A percentile compares a stretch with the other conserved stretches of the same genome.
phyloP scores from a whole-genome alignment of 2,113 vertebrate species.

The Muntiacus reevesi region DNA sequence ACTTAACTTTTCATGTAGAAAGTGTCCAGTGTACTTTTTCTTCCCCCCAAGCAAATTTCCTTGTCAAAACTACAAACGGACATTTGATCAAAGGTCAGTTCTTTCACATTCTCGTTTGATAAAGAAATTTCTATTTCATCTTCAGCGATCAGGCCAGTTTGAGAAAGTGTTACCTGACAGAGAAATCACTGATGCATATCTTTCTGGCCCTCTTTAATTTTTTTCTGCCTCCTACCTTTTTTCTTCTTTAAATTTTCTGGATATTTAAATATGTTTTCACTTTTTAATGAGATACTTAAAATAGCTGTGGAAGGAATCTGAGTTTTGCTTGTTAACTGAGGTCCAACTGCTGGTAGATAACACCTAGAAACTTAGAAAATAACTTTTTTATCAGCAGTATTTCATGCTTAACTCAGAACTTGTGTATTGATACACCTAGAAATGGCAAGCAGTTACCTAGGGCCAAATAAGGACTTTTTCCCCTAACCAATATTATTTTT shows the following conservation, averaged over 20 bases:
- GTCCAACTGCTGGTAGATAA: conserved; percentile 71
- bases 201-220: conserved; percentile 63
- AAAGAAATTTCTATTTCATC: conserved; percentile 94
- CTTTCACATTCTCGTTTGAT: conserved; percentile 92
- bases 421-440: background rate
- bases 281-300: conserved; percentile 81
- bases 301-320: conserved; percentile 74
- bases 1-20: conserved; percentile 81
- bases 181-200: conserved; percentile 78
- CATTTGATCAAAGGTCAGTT: conserved; percentile 95
- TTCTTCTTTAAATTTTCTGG: conserved; percentile 71
- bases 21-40: conserved; percentile 81
- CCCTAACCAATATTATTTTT: background rate
- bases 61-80: conserved; percentile 92
- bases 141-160: conserved; percentile 86
- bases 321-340: conserved; percentile 76
- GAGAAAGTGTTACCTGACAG: conserved; percentile 76
- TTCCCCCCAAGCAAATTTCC: conserved; percentile 89
- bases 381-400: conserved; percentile 51
- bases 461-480: background rate
- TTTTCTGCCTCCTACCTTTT: background rate
- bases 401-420: conserved; percentile 49
- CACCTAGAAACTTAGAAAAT: conserved; percentile 68
- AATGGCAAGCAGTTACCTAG: conserved; percentile 37
- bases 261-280: conserved; percentile 78